A percentile compares a stretch with the other conserved stretches of the same genome.
These are phyloP conservation scores for Fragum fragum DNA, from an alignment of 2,888 invertebrate genomes.

Conservation along the genomic window DNA sequence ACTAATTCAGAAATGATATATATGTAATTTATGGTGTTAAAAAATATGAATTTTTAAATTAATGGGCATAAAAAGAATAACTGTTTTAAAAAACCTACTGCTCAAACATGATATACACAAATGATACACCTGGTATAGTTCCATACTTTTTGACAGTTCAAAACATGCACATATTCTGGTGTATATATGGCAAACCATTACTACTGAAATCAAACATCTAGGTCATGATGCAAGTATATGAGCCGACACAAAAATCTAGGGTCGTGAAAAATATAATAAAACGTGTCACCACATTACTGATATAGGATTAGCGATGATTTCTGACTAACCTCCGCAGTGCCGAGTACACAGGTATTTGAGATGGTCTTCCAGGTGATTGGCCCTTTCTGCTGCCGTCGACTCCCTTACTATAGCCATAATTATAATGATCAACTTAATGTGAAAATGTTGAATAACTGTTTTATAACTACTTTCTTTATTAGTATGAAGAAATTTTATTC, in stretches of 20 bases:
- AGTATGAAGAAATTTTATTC: too few relatives aligned
- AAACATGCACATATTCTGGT: slow-evolving; percentile 20
- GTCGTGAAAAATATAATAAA: slow-evolving; percentile 41
- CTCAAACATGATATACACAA: too few relatives aligned
- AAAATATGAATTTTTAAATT: too few relatives aligned
- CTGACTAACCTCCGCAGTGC: slow-evolving; percentile 70
- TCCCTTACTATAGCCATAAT: slow-evolving; percentile 42
- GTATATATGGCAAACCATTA: slow-evolving; percentile 51
- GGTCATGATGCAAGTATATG: slow-evolving; percentile 25
- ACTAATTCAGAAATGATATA: too few relatives aligned
- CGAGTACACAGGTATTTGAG: slow-evolving; percentile 77
- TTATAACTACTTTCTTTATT: too few relatives aligned
- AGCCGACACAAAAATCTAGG: slow-evolving; percentile 53
- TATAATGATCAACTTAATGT: not conserved
- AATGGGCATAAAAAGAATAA: too few relatives aligned
- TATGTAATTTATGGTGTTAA: too few relatives aligned
- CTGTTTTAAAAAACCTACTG: too few relatives aligned
- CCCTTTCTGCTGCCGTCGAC: slow-evolving; percentile 16
- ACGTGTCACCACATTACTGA: slow-evolving; percentile 44
- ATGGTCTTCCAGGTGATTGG: slow-evolving; percentile 59
- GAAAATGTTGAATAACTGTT: not conserved
- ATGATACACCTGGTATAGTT: too few relatives aligned
- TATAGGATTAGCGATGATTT: slow-evolving; percentile 19
- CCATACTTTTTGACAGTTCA: too few relatives aligned
- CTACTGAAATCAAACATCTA: slow-evolving; percentile 30